Evolutionary conservation across 2,797 vertebrate species (phyloP).

Genomic region (Hylomyscus alleni): DNA sequence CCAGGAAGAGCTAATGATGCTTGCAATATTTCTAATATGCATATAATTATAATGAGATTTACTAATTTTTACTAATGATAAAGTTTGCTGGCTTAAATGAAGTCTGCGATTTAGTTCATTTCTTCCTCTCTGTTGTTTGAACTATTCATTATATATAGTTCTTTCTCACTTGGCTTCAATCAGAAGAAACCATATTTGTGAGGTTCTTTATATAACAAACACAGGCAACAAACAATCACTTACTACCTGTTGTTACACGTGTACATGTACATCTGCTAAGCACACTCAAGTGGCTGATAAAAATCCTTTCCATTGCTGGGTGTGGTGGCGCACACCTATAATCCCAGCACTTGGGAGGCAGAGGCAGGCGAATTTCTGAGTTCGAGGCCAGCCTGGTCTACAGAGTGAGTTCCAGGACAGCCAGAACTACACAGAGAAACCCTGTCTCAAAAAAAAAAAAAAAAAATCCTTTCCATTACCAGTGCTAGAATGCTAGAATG

Average conservation of each 20-base stretch:
- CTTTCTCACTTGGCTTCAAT: background rate
- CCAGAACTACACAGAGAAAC: no score
- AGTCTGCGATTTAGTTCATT: background rate
- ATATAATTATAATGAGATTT: slow-evolving; percentile 52
- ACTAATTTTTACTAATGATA: slow-evolving; percentile 1
- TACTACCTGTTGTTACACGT: background rate
- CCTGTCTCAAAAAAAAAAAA: no score
- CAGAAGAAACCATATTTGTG: background rate
- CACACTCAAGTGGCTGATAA: background rate
- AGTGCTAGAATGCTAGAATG: background rate
- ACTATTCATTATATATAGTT: background rate
- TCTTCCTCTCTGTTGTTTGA: slow-evolving; percentile 30
- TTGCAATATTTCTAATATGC: slow-evolving; percentile 20
- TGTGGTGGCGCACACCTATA: no score
- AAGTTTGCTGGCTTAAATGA: slow-evolving; percentile 39
- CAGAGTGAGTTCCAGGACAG: no score
- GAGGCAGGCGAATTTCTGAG: no score
- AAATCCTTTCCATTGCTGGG: no score
- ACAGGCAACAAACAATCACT: slow-evolving; percentile 5
- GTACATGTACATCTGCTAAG: background rate
- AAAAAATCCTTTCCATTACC: background rate
- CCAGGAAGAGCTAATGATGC: background rate
- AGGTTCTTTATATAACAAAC: background rate
- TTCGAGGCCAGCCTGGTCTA: no score
- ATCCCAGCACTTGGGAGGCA: no score